A percentile compares a stretch with the other conserved stretches of the same genome.
Evolutionary conservation across 2,888 invertebrate genomes (phyloP).

Genomic region (Priocnemis perturbator): DNA sequence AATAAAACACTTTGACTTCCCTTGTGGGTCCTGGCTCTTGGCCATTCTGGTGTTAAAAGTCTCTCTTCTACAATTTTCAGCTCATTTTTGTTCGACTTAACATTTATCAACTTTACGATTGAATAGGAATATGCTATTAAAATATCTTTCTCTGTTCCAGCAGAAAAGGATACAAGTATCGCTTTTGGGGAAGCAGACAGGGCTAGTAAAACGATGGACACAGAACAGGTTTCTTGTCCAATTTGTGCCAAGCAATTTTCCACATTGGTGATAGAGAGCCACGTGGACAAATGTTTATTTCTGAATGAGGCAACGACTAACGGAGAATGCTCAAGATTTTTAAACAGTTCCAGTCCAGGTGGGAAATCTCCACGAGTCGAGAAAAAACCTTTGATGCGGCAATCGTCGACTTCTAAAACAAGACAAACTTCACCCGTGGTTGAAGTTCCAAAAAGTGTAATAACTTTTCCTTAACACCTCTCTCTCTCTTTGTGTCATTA

Average conservation of each 20-base stretch:
- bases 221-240: constrained; percentile 77
- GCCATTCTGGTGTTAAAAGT: too few relatives aligned
- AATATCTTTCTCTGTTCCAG: too few relatives aligned
- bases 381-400: constrained; percentile 2
- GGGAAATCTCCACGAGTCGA: constrained; percentile 35
- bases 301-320: constrained; percentile 75
- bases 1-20: too few relatives aligned
- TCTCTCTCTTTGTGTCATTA: not conserved
- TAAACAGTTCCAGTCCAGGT: constrained; percentile 43
- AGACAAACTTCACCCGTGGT: too few relatives aligned
- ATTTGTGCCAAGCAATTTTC: constrained; percentile 80
- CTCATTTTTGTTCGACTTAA: too few relatives aligned
- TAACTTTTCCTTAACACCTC: constrained; percentile 21
- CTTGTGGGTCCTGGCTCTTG: too few relatives aligned
- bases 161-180: not conserved
- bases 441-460: not conserved
- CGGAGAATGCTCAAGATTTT: constrained; percentile 29
- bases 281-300: constrained; percentile 84
- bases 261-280: constrained; percentile 78
- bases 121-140: not conserved
- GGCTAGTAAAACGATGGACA: constrained; percentile 43
- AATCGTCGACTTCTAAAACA: not conserved
- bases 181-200: not conserved
- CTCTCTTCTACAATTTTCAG: not conserved
- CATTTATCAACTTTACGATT: not conserved